Evolutionary conservation across 1,140 invertebrate genomes (phyloP).

Genomic region (Sarcophaga bullata): DNA sequence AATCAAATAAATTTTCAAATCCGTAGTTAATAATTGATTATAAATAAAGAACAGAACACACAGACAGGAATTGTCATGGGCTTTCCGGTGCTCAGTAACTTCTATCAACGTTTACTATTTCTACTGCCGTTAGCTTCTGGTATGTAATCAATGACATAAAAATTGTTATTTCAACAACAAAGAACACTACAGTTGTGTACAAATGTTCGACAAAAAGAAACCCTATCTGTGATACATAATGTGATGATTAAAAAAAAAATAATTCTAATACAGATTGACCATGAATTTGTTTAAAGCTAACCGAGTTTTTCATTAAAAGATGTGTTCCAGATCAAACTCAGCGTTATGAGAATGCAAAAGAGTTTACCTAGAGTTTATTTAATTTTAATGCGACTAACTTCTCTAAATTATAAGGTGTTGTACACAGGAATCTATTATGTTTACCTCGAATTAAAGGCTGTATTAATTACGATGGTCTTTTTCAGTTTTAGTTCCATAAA

Average conservation of each 20-base stretch:
- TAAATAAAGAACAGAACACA: neutral
- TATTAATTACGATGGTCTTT: too few relatives aligned
- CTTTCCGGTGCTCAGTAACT: slow-evolving; percentile 32
- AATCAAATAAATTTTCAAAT: neutral
- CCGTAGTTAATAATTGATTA: slow-evolving; percentile 2
- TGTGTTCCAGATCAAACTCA: too few relatives aligned
- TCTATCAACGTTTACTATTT: slow-evolving; percentile 30
- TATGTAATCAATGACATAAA: slow-evolving; percentile 28
- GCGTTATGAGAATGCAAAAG: too few relatives aligned
- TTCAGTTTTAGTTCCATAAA: too few relatives aligned
- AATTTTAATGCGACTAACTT: too few relatives aligned
- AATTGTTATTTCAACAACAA: neutral
- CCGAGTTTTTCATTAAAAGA: neutral
- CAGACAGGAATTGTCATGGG: slow-evolving; percentile 5
- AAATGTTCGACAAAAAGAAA: neutral
- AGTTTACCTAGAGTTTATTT: too few relatives aligned
- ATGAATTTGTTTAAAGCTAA: neutral
- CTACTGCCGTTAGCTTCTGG: slow-evolving; percentile 34
- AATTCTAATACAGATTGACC: neutral
- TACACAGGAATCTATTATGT: too few relatives aligned
- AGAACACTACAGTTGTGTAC: neutral
- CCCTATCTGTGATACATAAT: neutral
- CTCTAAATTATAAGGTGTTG: too few relatives aligned
- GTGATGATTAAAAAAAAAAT: neutral
- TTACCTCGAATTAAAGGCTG: too few relatives aligned